Percentiles rank a stretch among this genome's conserved stretches.
Conservation (phyloP, 1,140 invertebrate species). For the Drosophila orosa region DNA sequence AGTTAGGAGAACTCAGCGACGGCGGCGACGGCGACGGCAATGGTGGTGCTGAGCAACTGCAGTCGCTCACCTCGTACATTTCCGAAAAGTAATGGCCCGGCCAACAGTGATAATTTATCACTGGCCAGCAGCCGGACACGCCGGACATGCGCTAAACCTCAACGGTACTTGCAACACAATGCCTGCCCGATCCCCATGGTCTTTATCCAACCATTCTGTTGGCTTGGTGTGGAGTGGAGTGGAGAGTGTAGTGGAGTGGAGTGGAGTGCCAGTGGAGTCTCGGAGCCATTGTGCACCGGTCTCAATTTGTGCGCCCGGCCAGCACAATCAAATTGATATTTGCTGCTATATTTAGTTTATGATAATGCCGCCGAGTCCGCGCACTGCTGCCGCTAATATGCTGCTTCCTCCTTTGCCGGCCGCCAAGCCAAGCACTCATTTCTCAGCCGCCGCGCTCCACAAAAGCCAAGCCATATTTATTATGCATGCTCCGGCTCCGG, state of each 20-base stretch:
- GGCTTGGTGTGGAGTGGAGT: not conserved
- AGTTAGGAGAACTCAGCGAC: slow-evolving; percentile 39
- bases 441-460: slow-evolving; percentile 43
- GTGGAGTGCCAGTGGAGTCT: slow-evolving; percentile 3
- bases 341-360: slow-evolving; percentile 82
- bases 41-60: slow-evolving; percentile 45
- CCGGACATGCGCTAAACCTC: slow-evolving; percentile 65
- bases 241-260: not conserved
- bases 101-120: slow-evolving; percentile 82
- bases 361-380: slow-evolving; percentile 71
- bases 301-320: slow-evolving; percentile 75
- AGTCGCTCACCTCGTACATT: slow-evolving; percentile 76
- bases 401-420: slow-evolving; percentile 55
- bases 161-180: slow-evolving; percentile 80
- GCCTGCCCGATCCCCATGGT: slow-evolving; percentile 13
- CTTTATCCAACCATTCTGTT: not conserved
- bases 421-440: slow-evolving; percentile 35
- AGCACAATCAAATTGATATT: slow-evolving; percentile 81
- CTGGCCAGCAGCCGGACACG: slow-evolving; percentile 78
- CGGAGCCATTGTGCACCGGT: slow-evolving; percentile 42
- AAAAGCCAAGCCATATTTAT: slow-evolving; percentile 68
- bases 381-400: slow-evolving; percentile 57
- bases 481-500: slow-evolving; percentile 44
- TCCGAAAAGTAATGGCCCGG: slow-evolving; percentile 77
- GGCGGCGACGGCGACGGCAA: slow-evolving; percentile 7